A percentile compares a stretch with the other conserved stretches of the same genome.
Conservation (phyloP, 2,113 vertebrate species). For the Lynx canadensis region DNA sequence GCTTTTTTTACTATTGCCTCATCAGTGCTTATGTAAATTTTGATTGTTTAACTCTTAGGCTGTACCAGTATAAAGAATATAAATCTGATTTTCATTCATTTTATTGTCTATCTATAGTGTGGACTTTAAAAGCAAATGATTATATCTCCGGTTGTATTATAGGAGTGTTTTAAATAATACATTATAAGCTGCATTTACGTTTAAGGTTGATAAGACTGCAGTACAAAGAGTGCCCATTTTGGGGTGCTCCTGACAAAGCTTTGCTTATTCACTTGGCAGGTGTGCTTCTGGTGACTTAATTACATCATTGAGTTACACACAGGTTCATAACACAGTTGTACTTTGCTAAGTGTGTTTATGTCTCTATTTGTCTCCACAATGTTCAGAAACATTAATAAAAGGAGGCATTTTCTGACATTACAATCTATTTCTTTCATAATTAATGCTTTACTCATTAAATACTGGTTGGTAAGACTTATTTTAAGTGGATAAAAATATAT, state of each 20-base stretch:
- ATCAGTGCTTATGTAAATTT: background rate
- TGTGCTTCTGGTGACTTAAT: background rate
- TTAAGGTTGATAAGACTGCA: background rate
- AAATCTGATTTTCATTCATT: conserved; percentile 40
- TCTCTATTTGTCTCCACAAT: conserved; percentile 5
- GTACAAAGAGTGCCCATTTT: conserved; percentile 42
- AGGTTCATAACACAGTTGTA: background rate
- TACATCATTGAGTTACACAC: background rate
- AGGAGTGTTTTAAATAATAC: background rate
- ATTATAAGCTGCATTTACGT: background rate
- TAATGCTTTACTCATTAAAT: background rate
- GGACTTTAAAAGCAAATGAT: background rate
- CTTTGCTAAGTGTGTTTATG: background rate
- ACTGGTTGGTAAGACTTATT: background rate
- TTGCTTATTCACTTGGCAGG: background rate
- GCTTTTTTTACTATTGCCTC: background rate
- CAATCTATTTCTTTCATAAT: background rate
- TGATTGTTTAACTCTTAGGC: conserved; percentile 10
- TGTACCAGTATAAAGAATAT: background rate
- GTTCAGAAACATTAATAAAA: conserved; percentile 15
- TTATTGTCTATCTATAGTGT: background rate
- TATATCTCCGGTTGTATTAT: background rate
- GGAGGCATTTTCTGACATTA: background rate
- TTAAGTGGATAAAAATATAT: background rate
- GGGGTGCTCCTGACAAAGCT: conserved; percentile 52